These are phyloP conservation scores for Drosophila chauvacae DNA, from an alignment of 1,140 invertebrate species.

Conservation along the genomic window DNA sequence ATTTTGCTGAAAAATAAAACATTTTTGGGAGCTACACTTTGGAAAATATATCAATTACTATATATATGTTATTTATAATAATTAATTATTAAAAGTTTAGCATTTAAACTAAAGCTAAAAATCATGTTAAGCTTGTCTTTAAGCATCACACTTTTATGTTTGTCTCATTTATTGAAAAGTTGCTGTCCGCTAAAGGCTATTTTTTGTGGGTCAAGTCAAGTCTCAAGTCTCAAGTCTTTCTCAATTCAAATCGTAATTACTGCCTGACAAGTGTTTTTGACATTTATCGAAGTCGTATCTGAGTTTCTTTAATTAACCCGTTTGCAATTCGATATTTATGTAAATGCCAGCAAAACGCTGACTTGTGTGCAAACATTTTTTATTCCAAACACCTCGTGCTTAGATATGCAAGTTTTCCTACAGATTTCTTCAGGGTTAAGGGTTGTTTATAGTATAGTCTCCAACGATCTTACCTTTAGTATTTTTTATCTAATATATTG, in stretches of 20 bases:
- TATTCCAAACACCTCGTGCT: too few species aligned
- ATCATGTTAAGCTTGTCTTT: background rate
- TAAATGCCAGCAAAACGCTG: slow-evolving; percentile 31
- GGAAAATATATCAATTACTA: background rate
- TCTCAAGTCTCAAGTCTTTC: slow-evolving; percentile 1
- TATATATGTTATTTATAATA: too few species aligned
- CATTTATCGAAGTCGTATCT: slow-evolving; percentile 14
- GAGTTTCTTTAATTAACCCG: slow-evolving; percentile 24
- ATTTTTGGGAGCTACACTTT: background rate
- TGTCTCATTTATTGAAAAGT: slow-evolving; percentile 28
- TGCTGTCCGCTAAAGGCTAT: slow-evolving; percentile 19
- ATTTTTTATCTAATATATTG: background rate
- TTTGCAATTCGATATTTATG: slow-evolving; percentile 26
- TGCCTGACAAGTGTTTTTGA: slow-evolving; percentile 38
- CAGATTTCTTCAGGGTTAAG: background rate
- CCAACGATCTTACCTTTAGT: background rate
- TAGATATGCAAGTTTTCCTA: background rate
- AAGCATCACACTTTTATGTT: slow-evolving; percentile 3
- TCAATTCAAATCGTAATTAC: slow-evolving; percentile 35
- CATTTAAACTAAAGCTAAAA: background rate
- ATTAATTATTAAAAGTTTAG: background rate
- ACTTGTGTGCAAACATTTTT: background rate
- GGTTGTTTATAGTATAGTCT: background rate
- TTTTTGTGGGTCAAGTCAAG: slow-evolving; percentile 24
- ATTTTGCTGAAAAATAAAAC: slow-evolving; percentile 47